These are phyloP conservation scores for Sturnira hondurensis DNA, from an alignment of 2,113 vertebrate species.

Conservation along the genomic window DNA sequence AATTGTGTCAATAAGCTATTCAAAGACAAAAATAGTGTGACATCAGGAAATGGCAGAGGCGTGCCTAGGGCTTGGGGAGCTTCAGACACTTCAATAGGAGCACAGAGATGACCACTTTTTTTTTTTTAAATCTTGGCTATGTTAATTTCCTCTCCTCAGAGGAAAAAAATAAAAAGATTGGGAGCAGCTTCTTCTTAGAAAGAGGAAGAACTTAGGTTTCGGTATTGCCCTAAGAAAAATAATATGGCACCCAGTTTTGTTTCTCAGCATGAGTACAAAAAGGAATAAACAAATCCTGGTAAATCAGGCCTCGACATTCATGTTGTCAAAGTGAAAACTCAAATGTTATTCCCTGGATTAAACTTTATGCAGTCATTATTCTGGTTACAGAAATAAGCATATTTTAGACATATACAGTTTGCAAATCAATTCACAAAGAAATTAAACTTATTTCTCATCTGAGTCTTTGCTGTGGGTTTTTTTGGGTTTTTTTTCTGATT, in stretches of 20 bases:
- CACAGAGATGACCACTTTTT: constrained; percentile 48
- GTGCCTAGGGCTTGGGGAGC: constrained; percentile 53
- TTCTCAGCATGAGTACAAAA: constrained; percentile 23
- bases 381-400: not conserved
- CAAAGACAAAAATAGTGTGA: constrained; percentile 80
- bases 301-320: not conserved
- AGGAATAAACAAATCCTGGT: constrained; percentile 2
- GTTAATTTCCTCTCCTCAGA: constrained; percentile 75
- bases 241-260: not conserved
- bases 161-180: constrained; percentile 49
- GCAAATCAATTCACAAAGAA: not conserved
- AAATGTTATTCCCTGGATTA: not conserved
- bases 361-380: not conserved
- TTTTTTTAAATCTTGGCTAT: constrained; percentile 60
- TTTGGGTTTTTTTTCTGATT: not conserved
- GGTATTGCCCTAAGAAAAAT: not conserved
- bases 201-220: constrained; percentile 68
- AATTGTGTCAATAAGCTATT: constrained; percentile 94
- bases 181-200: constrained; percentile 13
- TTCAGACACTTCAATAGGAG: constrained; percentile 61
- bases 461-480: not conserved
- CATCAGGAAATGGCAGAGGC: constrained; percentile 78
- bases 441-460: not conserved
- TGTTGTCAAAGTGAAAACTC: not conserved
- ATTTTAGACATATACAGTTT: not conserved